A percentile compares a stretch with the other conserved stretches of the same genome.
Conservation (phyloP, 37 sponge, comb jelly and placozoan species). For the Cliona cf. orientalis region DNA sequence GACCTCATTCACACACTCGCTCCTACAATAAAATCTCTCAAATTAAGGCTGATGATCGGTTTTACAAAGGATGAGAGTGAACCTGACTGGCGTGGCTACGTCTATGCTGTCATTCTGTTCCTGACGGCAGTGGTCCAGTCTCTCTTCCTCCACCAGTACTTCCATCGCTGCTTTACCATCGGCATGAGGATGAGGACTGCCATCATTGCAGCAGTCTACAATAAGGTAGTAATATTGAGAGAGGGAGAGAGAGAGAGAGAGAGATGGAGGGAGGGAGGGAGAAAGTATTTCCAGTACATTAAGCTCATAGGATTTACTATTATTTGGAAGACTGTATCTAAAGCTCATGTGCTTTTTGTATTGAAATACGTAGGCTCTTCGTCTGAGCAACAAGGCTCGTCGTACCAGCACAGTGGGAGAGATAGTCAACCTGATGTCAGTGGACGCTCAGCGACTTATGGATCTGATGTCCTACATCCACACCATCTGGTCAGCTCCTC, state of each 20-base stretch:
- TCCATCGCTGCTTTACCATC: slow-evolving; percentile 63
- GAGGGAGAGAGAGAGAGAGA: too few relatives aligned
- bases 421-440: slow-evolving; percentile 98
- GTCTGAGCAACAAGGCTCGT: slow-evolving; percentile 78
- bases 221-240: slow-evolving; percentile 85
- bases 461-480: slow-evolving; percentile 90
- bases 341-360: too few relatives aligned
- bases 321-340: too few relatives aligned
- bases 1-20: too few relatives aligned
- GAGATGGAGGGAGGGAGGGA: too few relatives aligned
- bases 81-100: slow-evolving; percentile 81
- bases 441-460: slow-evolving; percentile 96
- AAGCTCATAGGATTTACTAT: too few relatives aligned
- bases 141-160: slow-evolving; percentile 86
- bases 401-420: slow-evolving; percentile 86
- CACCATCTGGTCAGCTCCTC: slow-evolving; percentile 93
- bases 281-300: too few relatives aligned
- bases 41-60: slow-evolving; percentile 67
- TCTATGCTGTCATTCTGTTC: slow-evolving; percentile 84
- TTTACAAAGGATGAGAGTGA: slow-evolving; percentile 40
- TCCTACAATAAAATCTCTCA: too few relatives aligned
- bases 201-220: slow-evolving; percentile 76
- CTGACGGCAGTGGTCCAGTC: slow-evolving; percentile 76
- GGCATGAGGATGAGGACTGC: slow-evolving; percentile 85
- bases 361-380: slow-evolving; percentile 78